Percentiles rank a stretch among this genome's conserved stretches.
phyloP scores from a whole-genome alignment of 1,140 invertebrate genomes.

The Rhynchophorus ferrugineus region DNA sequence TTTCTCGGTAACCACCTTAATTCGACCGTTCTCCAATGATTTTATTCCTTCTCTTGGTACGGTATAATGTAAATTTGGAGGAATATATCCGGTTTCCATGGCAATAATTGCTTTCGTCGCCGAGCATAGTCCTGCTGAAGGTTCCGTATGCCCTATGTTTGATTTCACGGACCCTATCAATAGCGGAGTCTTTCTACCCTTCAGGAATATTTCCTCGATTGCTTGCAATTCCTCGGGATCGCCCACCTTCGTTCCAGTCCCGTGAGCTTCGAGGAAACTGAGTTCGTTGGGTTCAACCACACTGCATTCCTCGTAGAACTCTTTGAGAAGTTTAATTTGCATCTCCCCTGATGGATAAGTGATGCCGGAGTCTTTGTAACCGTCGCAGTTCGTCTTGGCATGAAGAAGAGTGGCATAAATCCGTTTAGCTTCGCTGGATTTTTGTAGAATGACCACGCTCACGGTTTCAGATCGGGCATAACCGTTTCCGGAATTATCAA shows the following conservation, averaged over 20 bases:
- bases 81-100: constrained; percentile 64
- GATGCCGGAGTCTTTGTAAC: constrained; percentile 68
- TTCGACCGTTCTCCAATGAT: constrained; percentile 59
- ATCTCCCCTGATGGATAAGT: constrained; percentile 83
- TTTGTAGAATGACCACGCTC: constrained; percentile 71
- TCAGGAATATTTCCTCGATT: constrained; percentile 73
- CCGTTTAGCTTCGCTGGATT: constrained; percentile 65
- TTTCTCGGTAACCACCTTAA: constrained; percentile 63
- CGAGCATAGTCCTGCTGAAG: constrained; percentile 77
- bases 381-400: constrained; percentile 73
- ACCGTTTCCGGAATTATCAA: constrained; percentile 73
- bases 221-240: constrained; percentile 84
- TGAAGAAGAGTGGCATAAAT: constrained; percentile 53
- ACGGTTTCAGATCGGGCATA: constrained; percentile 71
- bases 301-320: constrained; percentile 75
- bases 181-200: constrained; percentile 59
- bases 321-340: constrained; percentile 68
- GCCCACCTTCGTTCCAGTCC: constrained; percentile 68
- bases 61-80: constrained; percentile 74
- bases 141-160: constrained; percentile 88
- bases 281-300: constrained; percentile 61
- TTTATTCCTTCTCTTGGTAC: constrained; percentile 64
- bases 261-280: constrained; percentile 85
- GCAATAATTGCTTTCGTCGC: constrained; percentile 72
- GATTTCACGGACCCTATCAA: constrained; percentile 86